Conservation (phyloP, 2,888 invertebrate species). For the Nephrotoma appendiculata region DNA sequence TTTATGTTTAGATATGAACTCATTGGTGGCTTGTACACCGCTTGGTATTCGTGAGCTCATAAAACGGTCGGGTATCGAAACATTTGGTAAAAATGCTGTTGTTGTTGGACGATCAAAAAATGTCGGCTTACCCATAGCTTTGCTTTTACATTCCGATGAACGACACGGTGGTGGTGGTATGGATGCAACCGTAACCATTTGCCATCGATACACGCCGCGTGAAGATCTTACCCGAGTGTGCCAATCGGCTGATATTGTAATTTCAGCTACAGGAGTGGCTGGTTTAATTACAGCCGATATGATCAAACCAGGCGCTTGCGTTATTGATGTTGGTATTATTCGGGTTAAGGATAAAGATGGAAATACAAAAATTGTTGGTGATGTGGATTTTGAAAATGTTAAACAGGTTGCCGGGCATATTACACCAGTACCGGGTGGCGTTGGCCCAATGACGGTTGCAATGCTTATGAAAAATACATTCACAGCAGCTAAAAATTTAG, state of each 20-base stretch:
- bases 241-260: constrained; percentile 30
- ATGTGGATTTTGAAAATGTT: constrained; percentile 79
- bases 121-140: constrained; percentile 79
- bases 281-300: constrained; percentile 65
- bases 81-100: constrained; percentile 75
- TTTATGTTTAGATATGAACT: constrained; percentile 54
- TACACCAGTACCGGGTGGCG: constrained; percentile 85
- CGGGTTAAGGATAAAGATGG: constrained; percentile 49
- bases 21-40: constrained; percentile 68
- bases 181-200: constrained; percentile 81
- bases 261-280: constrained; percentile 46
- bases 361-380: constrained; percentile 65
- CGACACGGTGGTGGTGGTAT: constrained; percentile 53
- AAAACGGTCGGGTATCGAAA: constrained; percentile 47
- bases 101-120: constrained; percentile 84
- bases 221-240: constrained; percentile 57
- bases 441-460: constrained; percentile 88
- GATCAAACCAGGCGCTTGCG: constrained; percentile 75
- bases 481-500: constrained; percentile 45
- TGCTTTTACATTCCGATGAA: constrained; percentile 67
- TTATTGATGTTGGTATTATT: constrained; percentile 82
- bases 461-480: constrained; percentile 88
- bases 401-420: constrained; percentile 67
- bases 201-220: constrained; percentile 73
- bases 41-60: constrained; percentile 40